These are phyloP conservation scores for Pao palembangensis DNA, from an alignment of 2,113 vertebrate species.

Conservation along the genomic window DNA sequence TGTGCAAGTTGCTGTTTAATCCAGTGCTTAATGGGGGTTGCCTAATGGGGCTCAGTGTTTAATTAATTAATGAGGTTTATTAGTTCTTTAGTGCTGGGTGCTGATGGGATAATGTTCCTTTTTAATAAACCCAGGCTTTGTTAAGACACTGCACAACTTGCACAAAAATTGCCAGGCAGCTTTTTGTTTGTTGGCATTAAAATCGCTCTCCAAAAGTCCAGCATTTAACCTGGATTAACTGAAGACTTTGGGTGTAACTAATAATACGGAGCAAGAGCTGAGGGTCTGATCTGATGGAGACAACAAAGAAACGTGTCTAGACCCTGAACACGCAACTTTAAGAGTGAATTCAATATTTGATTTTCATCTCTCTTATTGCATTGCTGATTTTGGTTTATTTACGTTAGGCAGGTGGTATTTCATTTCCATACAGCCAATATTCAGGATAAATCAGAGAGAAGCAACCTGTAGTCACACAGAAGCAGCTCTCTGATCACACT, in stretches of 20 bases:
- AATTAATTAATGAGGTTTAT: slow-evolving; percentile 75
- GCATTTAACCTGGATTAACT: slow-evolving; percentile 25
- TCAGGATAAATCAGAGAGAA: slow-evolving; percentile 13
- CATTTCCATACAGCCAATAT: slow-evolving; percentile 13
- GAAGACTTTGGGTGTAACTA: slow-evolving; percentile 33
- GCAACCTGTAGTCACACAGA: slow-evolving; percentile 18
- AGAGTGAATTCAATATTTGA: no score
- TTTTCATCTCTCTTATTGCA: no score
- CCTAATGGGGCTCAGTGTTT: slow-evolving; percentile 75
- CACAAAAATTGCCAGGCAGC: slow-evolving; percentile 5
- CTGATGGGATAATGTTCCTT: slow-evolving; percentile 53
- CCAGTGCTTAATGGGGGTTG: slow-evolving; percentile 71
- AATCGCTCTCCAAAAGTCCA: slow-evolving; percentile 7
- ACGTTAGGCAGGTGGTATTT: neutral
- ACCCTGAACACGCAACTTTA: no score
- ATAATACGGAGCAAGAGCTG: slow-evolving; percentile 20
- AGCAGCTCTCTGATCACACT: slow-evolving; percentile 51
- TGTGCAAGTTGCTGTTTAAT: slow-evolving; percentile 73
- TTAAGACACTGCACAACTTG: slow-evolving; percentile 1
- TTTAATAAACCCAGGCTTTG: slow-evolving; percentile 23
- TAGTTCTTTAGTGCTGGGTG: slow-evolving; percentile 52
- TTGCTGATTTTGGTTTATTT: no score
- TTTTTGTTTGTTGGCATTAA: slow-evolving; percentile 8
- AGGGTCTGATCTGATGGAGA: slow-evolving; percentile 20
- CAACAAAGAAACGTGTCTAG: no score